Evolutionary conservation across 2,888 invertebrate species (phyloP), one percentile per base, ranked within the genome.

Genomic region (Pediacus dermestoides): DNA sequence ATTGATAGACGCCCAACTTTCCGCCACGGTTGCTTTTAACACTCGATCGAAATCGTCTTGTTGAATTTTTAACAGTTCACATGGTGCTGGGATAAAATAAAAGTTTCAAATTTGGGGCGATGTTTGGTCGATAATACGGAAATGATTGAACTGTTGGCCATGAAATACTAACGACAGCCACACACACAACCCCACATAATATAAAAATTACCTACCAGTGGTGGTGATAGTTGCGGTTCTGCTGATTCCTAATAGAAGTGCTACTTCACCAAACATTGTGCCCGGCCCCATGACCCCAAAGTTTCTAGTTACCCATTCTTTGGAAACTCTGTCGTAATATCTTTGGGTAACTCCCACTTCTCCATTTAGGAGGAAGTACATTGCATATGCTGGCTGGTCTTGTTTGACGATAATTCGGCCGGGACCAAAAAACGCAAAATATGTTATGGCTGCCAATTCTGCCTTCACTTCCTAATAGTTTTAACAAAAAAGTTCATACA

Each of bases 331-430:
- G 47, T 82, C 80, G 39, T 60, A 74, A 1, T 71, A 57, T 52
- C 69, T 63, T 38, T 74, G 75, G 27, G 73, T 74, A 37, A 80
- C 71, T 4, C 57, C 58, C 6, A 76, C 69, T 55, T 77, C 74
- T 2, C 86, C 86, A 1, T 71, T 70, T 3, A 82, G 66, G 30
- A 86, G 73, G 60, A 81, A 84, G 61, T 81, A 84, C 30, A 84
- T 58, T 1, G 77, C 77, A 37, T 71, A 67, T 33, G 84, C 77
- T 2, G 67, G 65, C 37, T 80, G 77, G 7, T 76, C 74, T 57
- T 84, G 77, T 7, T 75, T 75, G 0, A 83, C 77, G 28, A 86
- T 74, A 0, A 70, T 67, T 1, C 81, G 73, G 1, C 74, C 77
- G 0, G 78, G 73, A 1, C 72, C 68, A 40, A 76, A 76, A 52